Conservation (phyloP, 30 jellyfish, hydroid and myxozoan species). For the Nemopilema nomurai region DNA sequence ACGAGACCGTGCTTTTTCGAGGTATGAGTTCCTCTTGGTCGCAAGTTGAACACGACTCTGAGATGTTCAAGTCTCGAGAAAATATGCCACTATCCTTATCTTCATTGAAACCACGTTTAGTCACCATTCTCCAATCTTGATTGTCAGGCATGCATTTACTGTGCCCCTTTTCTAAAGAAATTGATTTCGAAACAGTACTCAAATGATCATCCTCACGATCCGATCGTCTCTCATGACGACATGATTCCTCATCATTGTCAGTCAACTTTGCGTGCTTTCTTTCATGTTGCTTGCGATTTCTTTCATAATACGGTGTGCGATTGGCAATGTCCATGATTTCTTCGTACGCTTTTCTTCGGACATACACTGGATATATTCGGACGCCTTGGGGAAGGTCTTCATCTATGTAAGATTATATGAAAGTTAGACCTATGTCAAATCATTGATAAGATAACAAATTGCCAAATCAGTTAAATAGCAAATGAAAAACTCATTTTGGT, state of each 20-base stretch:
- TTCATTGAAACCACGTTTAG: neutral
- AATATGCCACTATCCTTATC: neutral
- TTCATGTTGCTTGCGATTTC: neutral
- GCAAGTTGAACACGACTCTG: neutral
- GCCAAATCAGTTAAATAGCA: too few species aligned
- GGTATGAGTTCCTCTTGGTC: neutral
- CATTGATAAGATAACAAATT: too few species aligned
- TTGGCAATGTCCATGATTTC: conserved; percentile 14
- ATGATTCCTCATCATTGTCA: neutral
- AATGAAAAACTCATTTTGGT: too few species aligned
- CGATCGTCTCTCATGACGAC: neutral
- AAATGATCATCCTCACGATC: neutral
- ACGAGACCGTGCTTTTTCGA: neutral
- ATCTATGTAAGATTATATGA: conserved; percentile 13
- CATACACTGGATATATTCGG: conserved; percentile 60
- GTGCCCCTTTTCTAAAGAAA: neutral
- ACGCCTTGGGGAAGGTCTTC: conserved; percentile 78
- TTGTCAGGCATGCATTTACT: neutral
- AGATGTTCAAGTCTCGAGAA: neutral
- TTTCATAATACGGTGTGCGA: conserved; percentile 60
- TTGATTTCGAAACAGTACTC: neutral
- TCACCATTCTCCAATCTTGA: neutral
- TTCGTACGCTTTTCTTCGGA: conserved; percentile 28
- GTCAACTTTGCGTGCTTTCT: neutral
- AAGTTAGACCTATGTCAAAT: neutral